Conservation (phyloP, 30 jellyfish, hydroid and myxozoan species). For the Clytia hemisphaerica region DNA sequence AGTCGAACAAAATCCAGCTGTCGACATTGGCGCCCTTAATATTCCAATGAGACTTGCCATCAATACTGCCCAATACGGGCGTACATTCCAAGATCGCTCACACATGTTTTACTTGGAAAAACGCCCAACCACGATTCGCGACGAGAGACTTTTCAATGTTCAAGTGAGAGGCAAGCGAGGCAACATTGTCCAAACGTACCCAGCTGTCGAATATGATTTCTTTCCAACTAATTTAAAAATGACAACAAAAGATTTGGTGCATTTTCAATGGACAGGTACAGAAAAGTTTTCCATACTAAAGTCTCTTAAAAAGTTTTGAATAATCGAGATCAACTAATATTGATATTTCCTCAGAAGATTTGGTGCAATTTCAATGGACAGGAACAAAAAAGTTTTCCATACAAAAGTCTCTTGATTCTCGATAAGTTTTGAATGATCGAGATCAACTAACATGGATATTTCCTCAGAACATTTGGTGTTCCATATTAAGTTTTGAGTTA, state of each 20-base stretch:
- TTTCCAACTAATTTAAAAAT: constrained; percentile 70
- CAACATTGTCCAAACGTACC: constrained; percentile 82
- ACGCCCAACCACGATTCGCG: constrained; percentile 34
- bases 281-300: too few relatives aligned
- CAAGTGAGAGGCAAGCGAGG: constrained; percentile 95
- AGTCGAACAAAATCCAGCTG: constrained; percentile 79
- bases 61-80: constrained; percentile 95
- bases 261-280: constrained; percentile 88
- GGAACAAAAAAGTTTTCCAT: too few relatives aligned
- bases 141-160: constrained; percentile 4
- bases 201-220: constrained; percentile 98
- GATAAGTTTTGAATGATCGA: too few relatives aligned
- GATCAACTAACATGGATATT: constrained; percentile 63
- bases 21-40: constrained; percentile 68
- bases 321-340: constrained; percentile 78
- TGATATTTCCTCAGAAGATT: constrained; percentile 42
- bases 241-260: constrained; percentile 53
- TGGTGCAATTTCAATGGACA: constrained; percentile 88
- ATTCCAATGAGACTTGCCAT: constrained; percentile 74
- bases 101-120: constrained; percentile 49
- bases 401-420: too few relatives aligned
- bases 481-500: too few relatives aligned
- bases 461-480: constrained; percentile 48
- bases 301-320: too few relatives aligned
- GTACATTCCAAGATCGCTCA: constrained; percentile 94